These are phyloP conservation scores for Spatula clypeata DNA, from an alignment of 2,797 vertebrate genomes.

Conservation along the genomic window DNA sequence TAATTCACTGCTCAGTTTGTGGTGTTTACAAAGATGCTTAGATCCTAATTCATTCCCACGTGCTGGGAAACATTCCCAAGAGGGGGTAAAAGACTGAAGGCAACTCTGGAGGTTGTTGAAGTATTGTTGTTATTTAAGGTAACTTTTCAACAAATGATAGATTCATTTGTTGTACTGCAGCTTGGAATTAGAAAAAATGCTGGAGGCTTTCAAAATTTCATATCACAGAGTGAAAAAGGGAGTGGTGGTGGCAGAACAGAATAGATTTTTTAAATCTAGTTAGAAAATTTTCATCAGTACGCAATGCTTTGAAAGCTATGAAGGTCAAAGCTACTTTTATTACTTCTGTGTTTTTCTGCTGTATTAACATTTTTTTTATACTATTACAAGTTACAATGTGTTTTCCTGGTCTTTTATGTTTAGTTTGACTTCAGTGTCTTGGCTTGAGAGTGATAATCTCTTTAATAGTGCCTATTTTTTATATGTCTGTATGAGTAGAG, in stretches of 20 bases:
- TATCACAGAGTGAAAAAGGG: neutral
- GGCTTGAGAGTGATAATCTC: neutral
- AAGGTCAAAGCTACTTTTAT: slow-evolving; percentile 2
- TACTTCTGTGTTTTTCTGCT: slow-evolving; percentile 38
- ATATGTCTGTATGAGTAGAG: neutral
- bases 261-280: slow-evolving; percentile 24
- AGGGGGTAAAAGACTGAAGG: neutral
- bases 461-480: slow-evolving; percentile 20
- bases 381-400: neutral
- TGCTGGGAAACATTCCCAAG: neutral
- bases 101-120: neutral
- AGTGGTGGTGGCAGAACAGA: neutral
- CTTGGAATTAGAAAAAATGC: slow-evolving; percentile 13
- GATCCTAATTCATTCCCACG: neutral
- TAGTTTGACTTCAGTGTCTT: slow-evolving; percentile 21
- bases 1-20: neutral
- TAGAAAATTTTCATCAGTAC: slow-evolving; percentile 37
- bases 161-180: slow-evolving; percentile 5
- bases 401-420: slow-evolving; percentile 13
- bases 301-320: slow-evolving; percentile 3
- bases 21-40: neutral
- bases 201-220: slow-evolving; percentile 10
- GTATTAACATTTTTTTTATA: slow-evolving; percentile 28
- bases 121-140: neutral
- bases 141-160: neutral